A percentile compares a stretch with the other conserved stretches of the same genome.
phyloP scores from a whole-genome alignment of 53 echinoderm and acorn worm species.

The Paracentrotus lividus region DNA sequence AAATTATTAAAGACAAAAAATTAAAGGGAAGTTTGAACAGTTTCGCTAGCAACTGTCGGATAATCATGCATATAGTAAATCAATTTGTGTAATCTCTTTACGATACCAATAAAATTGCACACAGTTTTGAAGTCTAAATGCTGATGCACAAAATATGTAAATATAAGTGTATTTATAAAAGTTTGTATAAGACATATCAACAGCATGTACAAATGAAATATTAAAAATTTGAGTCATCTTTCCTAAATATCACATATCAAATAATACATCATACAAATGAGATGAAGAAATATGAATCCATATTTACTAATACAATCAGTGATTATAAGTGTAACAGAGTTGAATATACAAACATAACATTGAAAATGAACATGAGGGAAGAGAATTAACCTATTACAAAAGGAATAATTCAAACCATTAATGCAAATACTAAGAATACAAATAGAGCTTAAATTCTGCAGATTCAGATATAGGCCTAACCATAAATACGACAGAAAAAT shows the following conservation, averaged over 20 bases:
- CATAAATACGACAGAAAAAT: too few relatives aligned
- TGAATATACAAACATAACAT: background rate
- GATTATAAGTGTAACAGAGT: background rate
- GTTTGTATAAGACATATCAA: background rate
- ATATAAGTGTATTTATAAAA: too few relatives aligned
- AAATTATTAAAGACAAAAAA: background rate
- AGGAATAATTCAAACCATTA: too few relatives aligned
- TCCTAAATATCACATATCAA: background rate
- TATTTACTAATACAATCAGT: background rate
- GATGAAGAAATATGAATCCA: background rate
- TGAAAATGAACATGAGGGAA: background rate
- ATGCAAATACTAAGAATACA: too few relatives aligned
- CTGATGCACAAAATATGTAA: background rate
- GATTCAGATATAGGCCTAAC: too few relatives aligned
- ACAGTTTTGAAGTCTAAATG: background rate
- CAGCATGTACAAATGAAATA: background rate
- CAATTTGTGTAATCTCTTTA: background rate
- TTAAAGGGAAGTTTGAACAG: background rate
- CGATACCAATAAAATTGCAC: constrained; percentile 3
- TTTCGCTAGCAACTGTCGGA: background rate
- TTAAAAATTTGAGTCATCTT: background rate
- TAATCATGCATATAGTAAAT: background rate
- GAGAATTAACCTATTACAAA: too few relatives aligned
- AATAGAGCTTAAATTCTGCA: too few relatives aligned
- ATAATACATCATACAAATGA: background rate